A percentile compares a stretch with the other conserved stretches of the same genome.
These are phyloP conservation scores for Dermatemys mawii DNA, from an alignment of 2,113 vertebrate genomes.

Conservation along the genomic window DNA sequence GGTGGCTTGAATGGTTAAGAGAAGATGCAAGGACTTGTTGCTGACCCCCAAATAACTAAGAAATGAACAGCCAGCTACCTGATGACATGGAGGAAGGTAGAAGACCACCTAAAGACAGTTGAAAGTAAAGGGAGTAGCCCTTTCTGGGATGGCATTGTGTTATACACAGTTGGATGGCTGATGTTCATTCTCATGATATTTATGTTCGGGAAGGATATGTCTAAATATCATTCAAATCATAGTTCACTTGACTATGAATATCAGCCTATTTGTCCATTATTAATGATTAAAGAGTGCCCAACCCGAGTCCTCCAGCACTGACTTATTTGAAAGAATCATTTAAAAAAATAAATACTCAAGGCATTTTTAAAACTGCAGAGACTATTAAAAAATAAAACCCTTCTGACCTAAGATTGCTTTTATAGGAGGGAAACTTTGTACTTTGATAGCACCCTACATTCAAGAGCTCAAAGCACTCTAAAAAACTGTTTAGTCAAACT, in stretches of 20 bases:
- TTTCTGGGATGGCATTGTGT: neutral
- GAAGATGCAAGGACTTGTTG: neutral
- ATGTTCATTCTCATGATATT: neutral
- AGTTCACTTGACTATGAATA: neutral
- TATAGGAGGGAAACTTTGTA: neutral
- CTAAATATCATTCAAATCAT: neutral
- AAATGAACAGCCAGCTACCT: neutral
- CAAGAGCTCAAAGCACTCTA: neutral
- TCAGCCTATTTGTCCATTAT: neutral
- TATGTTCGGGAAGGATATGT: neutral
- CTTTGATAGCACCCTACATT: neutral
- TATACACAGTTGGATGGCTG: neutral
- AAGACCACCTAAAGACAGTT: neutral
- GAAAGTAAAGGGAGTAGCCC: neutral
- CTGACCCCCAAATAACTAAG: neutral
- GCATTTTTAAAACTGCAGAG: neutral
- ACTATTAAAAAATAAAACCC: neutral
- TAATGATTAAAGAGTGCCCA: neutral
- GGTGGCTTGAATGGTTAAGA: neutral
- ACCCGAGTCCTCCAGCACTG: neutral
- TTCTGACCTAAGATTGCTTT: neutral
- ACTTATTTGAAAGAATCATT: neutral
- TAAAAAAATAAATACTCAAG: neutral
- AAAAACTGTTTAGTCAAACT: neutral
- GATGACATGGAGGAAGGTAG: neutral